Evolutionary conservation across 2,797 vertebrate species (phyloP).

Genomic region (Ibycter americanus): DNA sequence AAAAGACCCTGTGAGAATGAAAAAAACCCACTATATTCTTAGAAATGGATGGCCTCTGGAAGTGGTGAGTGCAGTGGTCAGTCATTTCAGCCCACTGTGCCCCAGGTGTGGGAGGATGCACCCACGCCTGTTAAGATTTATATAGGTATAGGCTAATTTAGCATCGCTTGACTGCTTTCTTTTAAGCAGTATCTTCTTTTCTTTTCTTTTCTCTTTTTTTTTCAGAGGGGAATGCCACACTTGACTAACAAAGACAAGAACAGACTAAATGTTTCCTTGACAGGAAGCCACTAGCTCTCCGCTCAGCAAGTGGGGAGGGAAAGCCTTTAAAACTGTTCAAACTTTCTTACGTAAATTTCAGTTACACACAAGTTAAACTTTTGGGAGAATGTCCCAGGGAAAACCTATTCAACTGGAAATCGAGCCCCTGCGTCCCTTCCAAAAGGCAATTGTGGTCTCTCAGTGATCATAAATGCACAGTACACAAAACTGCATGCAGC

Average conservation of each 20-base stretch:
- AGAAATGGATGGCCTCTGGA: conserved; percentile 5
- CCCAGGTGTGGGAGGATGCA: neutral
- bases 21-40: neutral
- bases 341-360: conserved; percentile 52
- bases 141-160: neutral
- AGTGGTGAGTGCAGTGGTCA: neutral
- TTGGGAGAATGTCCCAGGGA: neutral
- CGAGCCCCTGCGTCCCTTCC: neutral
- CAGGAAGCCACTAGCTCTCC: conserved; percentile 70
- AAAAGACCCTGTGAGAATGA: neutral
- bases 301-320: conserved; percentile 44
- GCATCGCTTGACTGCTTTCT: neutral
- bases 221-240: conserved; percentile 62
- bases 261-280: conserved; percentile 71
- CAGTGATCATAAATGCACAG: neutral
- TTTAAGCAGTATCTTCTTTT: neutral
- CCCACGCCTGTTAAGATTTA: neutral
- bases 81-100: neutral
- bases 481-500: neutral
- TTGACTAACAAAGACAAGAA: conserved; percentile 70
- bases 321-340: conserved; percentile 17
- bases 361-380: neutral
- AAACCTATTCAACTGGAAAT: neutral
- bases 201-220: neutral
- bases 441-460: neutral